Evolutionary conservation across 1,140 invertebrate genomes (phyloP).

Genomic region (Hestina assimilis): DNA sequence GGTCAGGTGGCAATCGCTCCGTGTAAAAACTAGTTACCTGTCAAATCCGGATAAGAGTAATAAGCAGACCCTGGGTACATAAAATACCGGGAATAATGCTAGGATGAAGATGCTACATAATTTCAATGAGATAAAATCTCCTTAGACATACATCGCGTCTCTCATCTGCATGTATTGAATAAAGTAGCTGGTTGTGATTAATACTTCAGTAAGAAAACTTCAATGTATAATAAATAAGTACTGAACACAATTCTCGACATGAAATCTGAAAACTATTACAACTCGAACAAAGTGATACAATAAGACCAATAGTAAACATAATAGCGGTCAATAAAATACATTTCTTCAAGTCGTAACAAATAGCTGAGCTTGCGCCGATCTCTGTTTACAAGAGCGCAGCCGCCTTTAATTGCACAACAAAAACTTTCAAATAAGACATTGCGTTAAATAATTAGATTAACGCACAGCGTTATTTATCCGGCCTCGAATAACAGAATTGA

Average conservation of each 20-base stretch:
- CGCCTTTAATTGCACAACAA: constrained; percentile 61
- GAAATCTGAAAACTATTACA: neutral
- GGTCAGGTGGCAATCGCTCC: too few relatives aligned
- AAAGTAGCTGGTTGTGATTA: too few relatives aligned
- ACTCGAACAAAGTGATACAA: neutral
- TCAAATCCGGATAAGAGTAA: too few relatives aligned
- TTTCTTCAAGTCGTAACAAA: constrained; percentile 39
- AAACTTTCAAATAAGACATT: constrained; percentile 69
- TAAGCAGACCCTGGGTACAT: too few relatives aligned
- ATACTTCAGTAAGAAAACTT: too few relatives aligned
- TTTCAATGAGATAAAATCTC: too few relatives aligned
- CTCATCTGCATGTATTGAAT: too few relatives aligned
- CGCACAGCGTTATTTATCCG: constrained; percentile 56
- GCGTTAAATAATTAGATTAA: constrained; percentile 71
- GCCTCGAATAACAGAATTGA: constrained; percentile 16
- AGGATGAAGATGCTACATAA: too few relatives aligned
- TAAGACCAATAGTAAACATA: constrained; percentile 14
- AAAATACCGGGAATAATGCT: too few relatives aligned
- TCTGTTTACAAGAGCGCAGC: constrained; percentile 53
- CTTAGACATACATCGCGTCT: too few relatives aligned
- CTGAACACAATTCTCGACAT: neutral
- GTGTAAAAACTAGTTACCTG: too few relatives aligned
- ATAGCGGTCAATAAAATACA: constrained; percentile 10
- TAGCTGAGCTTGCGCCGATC: constrained; percentile 34
- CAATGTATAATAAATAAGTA: too few relatives aligned